Percentiles rank a stretch among this genome's conserved stretches.
These are phyloP conservation scores for Acanthornis magna DNA, from an alignment of 2,797 vertebrate species.

Conservation along the genomic window DNA sequence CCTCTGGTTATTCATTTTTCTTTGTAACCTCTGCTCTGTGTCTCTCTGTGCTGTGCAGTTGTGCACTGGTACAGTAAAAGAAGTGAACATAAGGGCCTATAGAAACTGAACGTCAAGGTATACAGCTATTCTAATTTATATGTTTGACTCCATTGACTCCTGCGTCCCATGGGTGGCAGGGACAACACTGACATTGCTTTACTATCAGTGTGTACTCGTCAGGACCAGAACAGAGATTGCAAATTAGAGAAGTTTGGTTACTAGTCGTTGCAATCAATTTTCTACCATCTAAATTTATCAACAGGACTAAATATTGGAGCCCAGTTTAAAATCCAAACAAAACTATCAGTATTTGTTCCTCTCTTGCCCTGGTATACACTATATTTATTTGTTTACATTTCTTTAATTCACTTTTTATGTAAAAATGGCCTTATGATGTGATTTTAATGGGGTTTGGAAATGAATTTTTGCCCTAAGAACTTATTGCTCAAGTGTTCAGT, in stretches of 20 bases:
- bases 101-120: neutral
- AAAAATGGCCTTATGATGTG: neutral
- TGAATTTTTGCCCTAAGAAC: neutral
- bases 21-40: neutral
- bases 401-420: neutral
- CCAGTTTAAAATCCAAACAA: neutral
- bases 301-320: neutral
- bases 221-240: neutral
- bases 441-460: neutral
- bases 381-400: neutral
- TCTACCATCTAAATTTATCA: neutral
- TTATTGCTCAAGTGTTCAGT: neutral
- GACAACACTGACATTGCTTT: neutral
- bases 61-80: neutral
- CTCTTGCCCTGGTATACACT: neutral
- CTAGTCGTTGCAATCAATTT: neutral
- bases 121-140: neutral
- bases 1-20: neutral
- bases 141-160: neutral
- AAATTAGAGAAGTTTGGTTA: neutral
- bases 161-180: neutral
- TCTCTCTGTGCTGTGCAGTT: neutral
- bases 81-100: neutral
- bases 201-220: rapidly evolving
- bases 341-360: neutral